A percentile compares a stretch with the other conserved stretches of the same genome.
phyloP scores from a whole-genome alignment of 2,113 vertebrate genomes.

The Epinephelus fuscoguttatus region DNA sequence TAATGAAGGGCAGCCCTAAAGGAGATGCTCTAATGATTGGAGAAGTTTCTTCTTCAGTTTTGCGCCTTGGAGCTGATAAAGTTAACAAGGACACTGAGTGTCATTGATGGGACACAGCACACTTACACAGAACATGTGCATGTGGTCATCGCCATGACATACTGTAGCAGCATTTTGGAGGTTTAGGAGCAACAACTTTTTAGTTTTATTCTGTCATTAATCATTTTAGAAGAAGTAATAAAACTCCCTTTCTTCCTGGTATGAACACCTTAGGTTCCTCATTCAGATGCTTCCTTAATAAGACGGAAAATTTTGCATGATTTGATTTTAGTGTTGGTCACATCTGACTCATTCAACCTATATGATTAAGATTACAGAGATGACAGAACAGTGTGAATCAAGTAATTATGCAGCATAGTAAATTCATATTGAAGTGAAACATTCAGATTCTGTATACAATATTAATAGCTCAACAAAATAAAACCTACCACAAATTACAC shows the following conservation, averaged over 20 bases:
- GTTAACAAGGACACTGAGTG: slow-evolving; percentile 4
- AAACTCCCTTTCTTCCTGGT: background rate
- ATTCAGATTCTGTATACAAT: too few species aligned
- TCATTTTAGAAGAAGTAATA: background rate
- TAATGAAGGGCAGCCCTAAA: background rate
- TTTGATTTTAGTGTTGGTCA: too few species aligned
- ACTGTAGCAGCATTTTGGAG: background rate
- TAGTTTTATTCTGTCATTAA: background rate
- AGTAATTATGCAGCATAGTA: too few species aligned
- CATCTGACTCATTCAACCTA: too few species aligned
- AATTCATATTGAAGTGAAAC: too few species aligned
- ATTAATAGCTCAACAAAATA: too few species aligned
- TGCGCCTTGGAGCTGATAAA: background rate
- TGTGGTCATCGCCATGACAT: background rate
- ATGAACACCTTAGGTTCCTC: background rate
- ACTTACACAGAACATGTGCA: background rate
- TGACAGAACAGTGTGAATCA: too few species aligned
- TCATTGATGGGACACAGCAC: background rate
- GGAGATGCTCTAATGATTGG: background rate
- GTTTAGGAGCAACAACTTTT: background rate
- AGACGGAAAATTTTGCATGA: background rate
- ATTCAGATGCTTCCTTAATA: background rate
- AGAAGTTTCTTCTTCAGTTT: background rate
- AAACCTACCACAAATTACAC: too few species aligned
- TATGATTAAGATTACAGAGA: too few species aligned